These are phyloP conservation scores for Papilio helenus DNA, from an alignment of 1,140 invertebrate species.

Conservation along the genomic window DNA sequence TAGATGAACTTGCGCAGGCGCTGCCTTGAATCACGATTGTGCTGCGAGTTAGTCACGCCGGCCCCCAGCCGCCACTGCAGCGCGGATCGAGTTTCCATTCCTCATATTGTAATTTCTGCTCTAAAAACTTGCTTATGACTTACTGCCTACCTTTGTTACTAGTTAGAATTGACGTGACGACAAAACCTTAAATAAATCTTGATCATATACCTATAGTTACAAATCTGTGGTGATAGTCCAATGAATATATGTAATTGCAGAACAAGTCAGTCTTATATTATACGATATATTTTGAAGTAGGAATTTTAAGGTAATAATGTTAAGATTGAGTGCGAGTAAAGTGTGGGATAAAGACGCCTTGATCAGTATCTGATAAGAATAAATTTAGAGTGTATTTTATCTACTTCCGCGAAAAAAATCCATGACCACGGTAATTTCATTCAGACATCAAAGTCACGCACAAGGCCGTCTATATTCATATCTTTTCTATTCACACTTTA, in stretches of 20 bases:
- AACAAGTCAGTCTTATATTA: background rate
- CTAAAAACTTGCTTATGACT: constrained; percentile 29
- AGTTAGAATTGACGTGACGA: background rate
- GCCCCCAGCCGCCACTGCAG: constrained; percentile 38
- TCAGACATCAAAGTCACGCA: constrained; percentile 15
- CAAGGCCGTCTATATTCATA: constrained; percentile 5
- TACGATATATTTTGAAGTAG: background rate
- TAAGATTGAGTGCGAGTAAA: background rate
- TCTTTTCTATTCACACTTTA: background rate
- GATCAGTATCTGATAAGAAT: constrained; percentile 31
- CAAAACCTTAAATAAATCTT: background rate
- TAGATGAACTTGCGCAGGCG: constrained; percentile 44
- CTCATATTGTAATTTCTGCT: constrained; percentile 25
- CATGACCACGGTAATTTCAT: constrained; percentile 25
- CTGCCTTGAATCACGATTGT: constrained; percentile 66
- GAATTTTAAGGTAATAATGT: background rate
- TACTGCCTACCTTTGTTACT: background rate
- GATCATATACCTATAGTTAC: background rate
- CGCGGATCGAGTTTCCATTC: constrained; percentile 42
- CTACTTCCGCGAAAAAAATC: constrained; percentile 26
- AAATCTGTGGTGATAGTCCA: background rate
- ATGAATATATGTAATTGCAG: too few species aligned
- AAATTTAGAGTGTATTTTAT: constrained; percentile 19
- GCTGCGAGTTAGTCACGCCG: constrained; percentile 62
- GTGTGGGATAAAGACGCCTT: background rate